Percentiles rank a stretch among this genome's conserved stretches.
Evolutionary conservation across 2,888 invertebrate genomes (phyloP).

Genomic region (Julus scanicus): DNA sequence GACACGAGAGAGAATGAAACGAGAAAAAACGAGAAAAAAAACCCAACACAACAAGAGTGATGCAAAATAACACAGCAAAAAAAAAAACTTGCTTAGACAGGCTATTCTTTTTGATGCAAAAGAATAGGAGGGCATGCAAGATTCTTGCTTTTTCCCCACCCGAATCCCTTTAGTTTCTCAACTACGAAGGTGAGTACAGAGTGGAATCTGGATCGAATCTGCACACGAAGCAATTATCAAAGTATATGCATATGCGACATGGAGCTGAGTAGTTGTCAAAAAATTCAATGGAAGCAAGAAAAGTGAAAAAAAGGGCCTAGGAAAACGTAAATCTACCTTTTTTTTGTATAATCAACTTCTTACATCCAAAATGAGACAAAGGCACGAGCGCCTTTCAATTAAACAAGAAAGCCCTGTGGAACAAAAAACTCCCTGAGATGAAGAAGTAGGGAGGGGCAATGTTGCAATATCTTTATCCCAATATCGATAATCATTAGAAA

Average conservation of each 20-base stretch:
- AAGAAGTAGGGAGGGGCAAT: background rate
- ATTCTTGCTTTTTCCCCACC: slow-evolving; percentile 12
- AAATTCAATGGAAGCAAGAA: background rate
- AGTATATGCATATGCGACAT: background rate
- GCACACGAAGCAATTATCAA: background rate
- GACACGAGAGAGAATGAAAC: slow-evolving; percentile 21
- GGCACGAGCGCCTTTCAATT: slow-evolving; percentile 35
- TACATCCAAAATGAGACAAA: slow-evolving; percentile 23
- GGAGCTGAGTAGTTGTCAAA: slow-evolving; percentile 19
- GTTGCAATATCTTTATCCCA: background rate
- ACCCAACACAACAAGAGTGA: background rate
- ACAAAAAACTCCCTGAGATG: background rate
- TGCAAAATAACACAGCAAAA: slow-evolving; percentile 22
- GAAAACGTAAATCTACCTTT: background rate
- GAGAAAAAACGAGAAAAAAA: background rate
- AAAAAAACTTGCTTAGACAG: slow-evolving; percentile 30
- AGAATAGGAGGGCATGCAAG: background rate
- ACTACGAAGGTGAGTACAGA: background rate
- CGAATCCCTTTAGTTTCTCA: background rate
- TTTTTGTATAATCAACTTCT: background rate
- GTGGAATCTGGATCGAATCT: background rate
- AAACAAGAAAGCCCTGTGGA: slow-evolving; percentile 2
- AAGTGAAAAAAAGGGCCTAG: background rate
- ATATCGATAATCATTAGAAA: slow-evolving; percentile 23
- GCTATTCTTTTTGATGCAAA: slow-evolving; percentile 16